Base-by-base conservation (phyloP, 2,797 vertebrate species). In the Erethizon dorsatum region DNA sequence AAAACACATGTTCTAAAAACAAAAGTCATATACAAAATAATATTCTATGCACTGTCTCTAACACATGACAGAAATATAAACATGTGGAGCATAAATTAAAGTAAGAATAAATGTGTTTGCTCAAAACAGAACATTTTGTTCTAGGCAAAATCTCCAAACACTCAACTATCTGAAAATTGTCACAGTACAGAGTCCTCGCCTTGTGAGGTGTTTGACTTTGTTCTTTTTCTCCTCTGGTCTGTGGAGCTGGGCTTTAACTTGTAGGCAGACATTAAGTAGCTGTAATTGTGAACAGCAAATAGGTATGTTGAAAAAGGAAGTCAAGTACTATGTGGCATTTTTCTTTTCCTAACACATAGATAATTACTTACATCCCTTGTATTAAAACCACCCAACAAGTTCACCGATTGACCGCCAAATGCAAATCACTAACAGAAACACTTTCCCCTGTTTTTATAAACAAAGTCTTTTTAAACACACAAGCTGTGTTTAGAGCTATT, bases 331-430 rank as follows among this genome's bases (percentile, higher is more conserved):
- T 8, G 14, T 63, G 7, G 2, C 2, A 78, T 73, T 88, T 93
- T 59, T 77, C 15, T 20, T n/a, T 82, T 37, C 56, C 45, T 83
- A 73, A 80, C 69, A 67, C n/a, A 85, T 65, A 90, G 37, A 52
- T 89, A 93, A 91, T 89, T 67, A 77, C 50, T 87, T 90, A 45
- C 10, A 50, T 90, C 54, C 73, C 33, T 96, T 84, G 33, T 84
- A 71, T 85, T 65, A 94, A 91, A 90, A 50, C 24, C 14, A 88
- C 57, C 57, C 67, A 33, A 14, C 2, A 61, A 52, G n/a, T 80
- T 88, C 77, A 14, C 54, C 57, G 31, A 95, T 67, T 93, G 67
- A 92, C 73, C 61, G 41, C 0, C 79, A 69, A 85, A 54, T 88
- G n/a, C 24, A 96, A 96, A 88, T 90, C 20, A 89, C 7, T 41